phyloP scores from a whole-genome alignment of 53 echinoderm and acorn worm genomes.

The Patiria pectinifera region DNA sequence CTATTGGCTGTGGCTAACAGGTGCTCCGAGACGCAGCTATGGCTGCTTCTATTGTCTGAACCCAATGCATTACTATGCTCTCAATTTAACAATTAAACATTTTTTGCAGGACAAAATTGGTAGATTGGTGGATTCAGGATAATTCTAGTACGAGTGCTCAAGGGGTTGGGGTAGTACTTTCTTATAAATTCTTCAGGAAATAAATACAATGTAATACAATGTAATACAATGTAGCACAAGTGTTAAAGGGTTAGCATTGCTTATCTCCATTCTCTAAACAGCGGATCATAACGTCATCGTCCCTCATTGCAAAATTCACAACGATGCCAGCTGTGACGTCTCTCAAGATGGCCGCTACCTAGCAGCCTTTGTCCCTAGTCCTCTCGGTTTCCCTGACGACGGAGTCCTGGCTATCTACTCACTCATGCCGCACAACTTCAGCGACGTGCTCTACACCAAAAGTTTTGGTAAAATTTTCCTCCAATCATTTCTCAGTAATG shows the following conservation, averaged over 20 bases:
- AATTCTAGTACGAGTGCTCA: too few species aligned
- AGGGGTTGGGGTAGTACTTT: too few species aligned
- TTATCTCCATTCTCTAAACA: not conserved
- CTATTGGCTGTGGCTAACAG: too few species aligned
- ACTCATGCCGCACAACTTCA: slow-evolving; percentile 84
- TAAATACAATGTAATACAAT: too few species aligned
- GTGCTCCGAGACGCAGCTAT: too few species aligned
- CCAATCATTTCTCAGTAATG: not conserved
- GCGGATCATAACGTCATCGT: slow-evolving; percentile 89
- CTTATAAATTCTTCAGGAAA: too few species aligned
- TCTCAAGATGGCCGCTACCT: slow-evolving; percentile 83
- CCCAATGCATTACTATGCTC: too few species aligned
- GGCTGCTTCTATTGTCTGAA: too few species aligned
- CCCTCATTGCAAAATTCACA: slow-evolving; percentile 94
- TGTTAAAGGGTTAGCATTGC: not conserved
- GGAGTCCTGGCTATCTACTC: slow-evolving; percentile 88
- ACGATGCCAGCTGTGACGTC: slow-evolving; percentile 95
- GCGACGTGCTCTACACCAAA: slow-evolving; percentile 84
- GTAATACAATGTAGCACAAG: not conserved
- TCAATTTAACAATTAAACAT: too few species aligned
- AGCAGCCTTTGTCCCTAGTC: slow-evolving; percentile 91
- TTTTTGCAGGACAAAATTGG: too few species aligned
- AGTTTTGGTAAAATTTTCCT: slow-evolving; percentile 80
- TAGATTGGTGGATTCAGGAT: too few species aligned
- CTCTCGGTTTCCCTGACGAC: slow-evolving; percentile 89